Evolutionary conservation across 2,888 invertebrate species (phyloP).

Genomic region (Polyploca ridens): DNA sequence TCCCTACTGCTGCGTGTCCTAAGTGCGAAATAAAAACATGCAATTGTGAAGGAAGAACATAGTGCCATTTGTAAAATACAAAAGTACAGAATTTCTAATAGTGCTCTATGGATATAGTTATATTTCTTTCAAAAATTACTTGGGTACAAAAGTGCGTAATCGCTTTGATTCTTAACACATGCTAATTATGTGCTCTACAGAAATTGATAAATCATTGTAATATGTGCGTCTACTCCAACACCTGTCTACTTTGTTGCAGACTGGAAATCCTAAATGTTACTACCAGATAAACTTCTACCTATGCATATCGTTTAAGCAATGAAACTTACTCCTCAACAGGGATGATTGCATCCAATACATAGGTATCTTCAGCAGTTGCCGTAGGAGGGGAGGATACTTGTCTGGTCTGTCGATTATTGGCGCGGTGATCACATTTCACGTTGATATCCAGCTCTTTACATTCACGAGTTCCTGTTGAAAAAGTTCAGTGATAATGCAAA

Average conservation of each 20-base stretch:
- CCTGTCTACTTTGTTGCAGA: conserved; percentile 25
- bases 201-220: conserved; percentile 23
- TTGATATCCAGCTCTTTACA: conserved; percentile 96
- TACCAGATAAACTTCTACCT: not conserved
- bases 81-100: conserved; percentile 29
- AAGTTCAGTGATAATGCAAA: not conserved
- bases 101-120: conserved; percentile 36
- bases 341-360: conserved; percentile 91
- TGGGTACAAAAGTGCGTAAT: conserved; percentile 27
- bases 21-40: conserved; percentile 85
- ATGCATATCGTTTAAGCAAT: conserved; percentile 6
- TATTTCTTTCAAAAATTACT: conserved; percentile 24
- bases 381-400: conserved; percentile 82
- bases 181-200: conserved; percentile 45
- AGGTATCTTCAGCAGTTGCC: conserved; percentile 90
- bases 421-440: conserved; percentile 95
- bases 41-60: conserved; percentile 79
- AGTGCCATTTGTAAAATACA: conserved; percentile 44
- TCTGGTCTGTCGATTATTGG: conserved; percentile 86
- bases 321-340: conserved; percentile 93
- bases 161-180: conserved; percentile 39
- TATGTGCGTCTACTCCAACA: conserved; percentile 45
- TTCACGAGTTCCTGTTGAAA: conserved; percentile 87
- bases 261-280: not conserved
- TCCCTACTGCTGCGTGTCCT: conserved; percentile 89